Base-by-base conservation (phyloP, 2,113 vertebrate species). In the Ammospiza caudacuta region DNA sequence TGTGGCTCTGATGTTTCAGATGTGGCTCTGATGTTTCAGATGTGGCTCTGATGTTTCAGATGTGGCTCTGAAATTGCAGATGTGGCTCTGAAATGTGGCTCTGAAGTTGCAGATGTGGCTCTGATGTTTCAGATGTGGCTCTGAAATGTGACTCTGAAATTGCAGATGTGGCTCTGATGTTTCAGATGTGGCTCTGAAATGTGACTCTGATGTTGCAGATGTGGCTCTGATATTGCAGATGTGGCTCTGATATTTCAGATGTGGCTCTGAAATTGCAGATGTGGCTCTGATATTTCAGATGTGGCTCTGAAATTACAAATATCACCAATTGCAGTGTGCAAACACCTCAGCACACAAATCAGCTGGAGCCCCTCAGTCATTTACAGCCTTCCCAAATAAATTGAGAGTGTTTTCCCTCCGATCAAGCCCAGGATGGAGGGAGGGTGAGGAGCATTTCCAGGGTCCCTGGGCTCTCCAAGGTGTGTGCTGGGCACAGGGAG, bases 241-340 rank as follows among this genome's bases (percentile, higher is more conserved):
- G 44, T 46, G 44, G 35, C 4, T 54, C 14, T 76, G 59, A 17
- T 11, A 6, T 33, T 49, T 12, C 47, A 49, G 47, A 49, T 24
- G 47, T 25, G 47, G 47, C 24, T 49, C 24, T 49, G 24, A 46
- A 47, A 21, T 21, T 39, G 24, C 49, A 51, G 18, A 46, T 46
- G 44, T 46, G 44, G 35, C 4, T 54, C 14, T 76, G 59, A 17
- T 13, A 6, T 33, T 49, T 12, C 47, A 49, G 47, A 49, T 24
- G 47, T 25, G 47, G 47, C 24, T 49, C 24, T 49, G 24, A 46
- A 47, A 21, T 21, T 39, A 39, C 37, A 39, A 2, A 63, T 22
- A 27, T 0, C 33, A 19, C 67, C 0, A 0, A 15, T 2, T 15
- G 52, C 68, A 43, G 27, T 0, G 2, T 57, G 44, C 66, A 76